Percentiles rank a stretch among this genome's conserved stretches.
Conservation (phyloP, 2,113 vertebrate genomes). For the Cephalopterus ornatus region DNA sequence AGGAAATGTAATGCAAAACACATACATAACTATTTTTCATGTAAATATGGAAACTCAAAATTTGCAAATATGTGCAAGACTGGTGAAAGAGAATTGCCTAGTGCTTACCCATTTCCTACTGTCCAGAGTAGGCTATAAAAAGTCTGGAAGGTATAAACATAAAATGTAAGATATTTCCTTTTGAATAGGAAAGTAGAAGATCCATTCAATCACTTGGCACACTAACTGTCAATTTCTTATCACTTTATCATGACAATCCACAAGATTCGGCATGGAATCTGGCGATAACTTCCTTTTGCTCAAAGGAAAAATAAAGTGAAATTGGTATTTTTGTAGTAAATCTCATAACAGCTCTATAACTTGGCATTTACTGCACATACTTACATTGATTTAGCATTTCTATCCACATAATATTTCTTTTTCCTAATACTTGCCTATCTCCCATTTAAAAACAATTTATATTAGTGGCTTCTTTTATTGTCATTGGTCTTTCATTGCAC, state of each 20-base stretch:
- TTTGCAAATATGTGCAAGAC: neutral
- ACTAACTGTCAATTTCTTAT: constrained; percentile 13
- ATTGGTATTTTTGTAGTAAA: constrained; percentile 51
- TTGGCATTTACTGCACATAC: constrained; percentile 56
- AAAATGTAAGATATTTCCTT: neutral
- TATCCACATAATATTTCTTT: constrained; percentile 46
- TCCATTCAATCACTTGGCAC: neutral
- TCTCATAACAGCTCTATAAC: constrained; percentile 27
- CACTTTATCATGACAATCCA: constrained; percentile 6
- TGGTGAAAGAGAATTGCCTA: neutral
- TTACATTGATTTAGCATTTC: constrained; percentile 63
- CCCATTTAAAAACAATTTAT: constrained; percentile 67
- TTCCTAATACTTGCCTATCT: constrained; percentile 58
- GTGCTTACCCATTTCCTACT: neutral
- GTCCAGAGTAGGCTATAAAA: neutral
- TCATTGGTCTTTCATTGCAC: constrained; percentile 32
- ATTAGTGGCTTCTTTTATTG: constrained; percentile 51
- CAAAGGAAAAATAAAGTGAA: constrained; percentile 44
- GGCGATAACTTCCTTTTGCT: constrained; percentile 68
- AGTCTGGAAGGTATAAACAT: neutral
- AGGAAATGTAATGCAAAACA: neutral
- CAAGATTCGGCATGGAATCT: constrained; percentile 34
- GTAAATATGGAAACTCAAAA: neutral
- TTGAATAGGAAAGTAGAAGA: neutral
- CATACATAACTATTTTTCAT: neutral